Evolutionary conservation across 1,140 invertebrate species (phyloP).

Genomic region (Rhyzopertha dominica): DNA sequence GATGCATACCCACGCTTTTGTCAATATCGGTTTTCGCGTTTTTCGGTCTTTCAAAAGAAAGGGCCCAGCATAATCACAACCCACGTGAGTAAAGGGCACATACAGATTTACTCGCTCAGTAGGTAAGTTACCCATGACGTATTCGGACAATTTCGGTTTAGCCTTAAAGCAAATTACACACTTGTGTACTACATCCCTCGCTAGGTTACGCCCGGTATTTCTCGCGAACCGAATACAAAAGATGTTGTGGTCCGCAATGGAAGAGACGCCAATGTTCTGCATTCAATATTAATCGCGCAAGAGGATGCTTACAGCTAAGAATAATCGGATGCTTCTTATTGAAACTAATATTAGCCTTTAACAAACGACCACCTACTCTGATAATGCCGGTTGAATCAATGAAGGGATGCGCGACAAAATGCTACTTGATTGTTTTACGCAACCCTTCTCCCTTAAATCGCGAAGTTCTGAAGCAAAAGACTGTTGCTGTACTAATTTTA

Average conservation of each 20-base stretch:
- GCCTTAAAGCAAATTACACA: constrained; percentile 13
- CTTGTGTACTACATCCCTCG: constrained; percentile 6
- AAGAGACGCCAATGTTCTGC: constrained; percentile 27
- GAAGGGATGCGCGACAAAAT: constrained; percentile 3
- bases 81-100: constrained; percentile 29
- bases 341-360: not conserved
- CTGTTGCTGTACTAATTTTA: too few relatives aligned
- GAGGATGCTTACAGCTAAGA: not conserved
- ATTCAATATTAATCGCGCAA: constrained; percentile 11
- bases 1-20: constrained; percentile 24
- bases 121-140: constrained; percentile 23
- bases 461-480: too few relatives aligned
- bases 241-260: constrained; percentile 25
- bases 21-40: constrained; percentile 17
- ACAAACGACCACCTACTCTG: constrained; percentile 3
- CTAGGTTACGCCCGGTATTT: constrained; percentile 23
- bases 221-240: not conserved
- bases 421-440: too few relatives aligned
- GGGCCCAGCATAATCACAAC: constrained; percentile 41
- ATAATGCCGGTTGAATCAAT: constrained; percentile 5
- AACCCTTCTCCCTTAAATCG: too few relatives aligned
- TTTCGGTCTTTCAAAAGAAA: constrained; percentile 26
- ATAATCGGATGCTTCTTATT: constrained; percentile 13
- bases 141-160: not conserved
- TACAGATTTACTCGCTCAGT: not conserved